phyloP scores from a whole-genome alignment of 2,113 vertebrate species.

The Rhabdomys dilectus region DNA sequence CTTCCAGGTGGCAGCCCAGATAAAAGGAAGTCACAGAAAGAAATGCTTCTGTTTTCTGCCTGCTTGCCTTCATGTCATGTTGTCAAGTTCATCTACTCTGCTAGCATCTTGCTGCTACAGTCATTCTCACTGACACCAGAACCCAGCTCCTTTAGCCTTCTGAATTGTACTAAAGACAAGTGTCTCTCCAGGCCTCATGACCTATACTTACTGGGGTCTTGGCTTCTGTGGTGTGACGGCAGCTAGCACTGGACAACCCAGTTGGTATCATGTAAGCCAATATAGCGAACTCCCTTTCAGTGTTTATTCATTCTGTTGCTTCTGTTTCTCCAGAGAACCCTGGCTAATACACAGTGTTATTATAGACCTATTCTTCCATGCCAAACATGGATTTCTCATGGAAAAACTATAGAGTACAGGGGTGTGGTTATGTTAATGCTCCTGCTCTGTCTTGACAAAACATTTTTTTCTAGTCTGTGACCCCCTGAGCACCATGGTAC shows the following conservation, averaged over 20 bases:
- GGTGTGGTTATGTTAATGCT: neutral
- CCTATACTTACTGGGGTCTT: neutral
- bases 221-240: neutral
- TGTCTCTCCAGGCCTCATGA: neutral
- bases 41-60: neutral
- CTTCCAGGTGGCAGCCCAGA: neutral
- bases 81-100: neutral
- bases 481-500: neutral
- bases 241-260: neutral
- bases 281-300: neutral
- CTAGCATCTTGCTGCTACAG: neutral
- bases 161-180: neutral
- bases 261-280: neutral
- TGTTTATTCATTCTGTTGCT: neutral
- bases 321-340: neutral
- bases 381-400: neutral
- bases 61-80: neutral
- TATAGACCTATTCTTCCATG: neutral
- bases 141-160: neutral
- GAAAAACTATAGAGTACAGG: neutral
- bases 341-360: neutral
- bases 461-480: constrained; percentile 13
- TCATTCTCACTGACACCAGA: neutral
- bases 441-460: constrained; percentile 35
- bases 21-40: neutral